Evolutionary conservation across 2,113 vertebrate genomes (phyloP), one percentile per base, ranked within the genome.

Genomic region (Cynopterus brachyotis): DNA sequence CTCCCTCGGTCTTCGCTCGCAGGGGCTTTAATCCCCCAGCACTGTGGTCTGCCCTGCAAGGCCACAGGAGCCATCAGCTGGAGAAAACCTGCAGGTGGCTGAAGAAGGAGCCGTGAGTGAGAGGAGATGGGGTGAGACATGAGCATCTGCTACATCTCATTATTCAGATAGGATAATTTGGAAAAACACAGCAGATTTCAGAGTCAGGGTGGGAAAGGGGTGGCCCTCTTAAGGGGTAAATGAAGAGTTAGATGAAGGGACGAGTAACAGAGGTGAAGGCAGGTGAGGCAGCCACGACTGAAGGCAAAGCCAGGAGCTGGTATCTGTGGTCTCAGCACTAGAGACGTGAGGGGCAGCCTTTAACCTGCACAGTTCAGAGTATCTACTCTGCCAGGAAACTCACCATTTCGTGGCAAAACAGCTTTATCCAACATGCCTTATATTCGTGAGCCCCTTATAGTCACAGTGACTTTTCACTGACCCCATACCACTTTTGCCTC

Each of bases 71-170:
- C 42, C 28, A 30, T 32, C 80, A 66, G 57, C 16, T 9, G 1
- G 37, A 55, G 55, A 64, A 50, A 32, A 22, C 3, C 6, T 0
- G 0, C 5, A 20, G 35, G 73, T 1, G 1, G 9, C 3, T 35
- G 50, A 62, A 45, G 69, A 75, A 47, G 73, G 55, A 26, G 37
- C 24, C 37, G 15, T 4, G 3, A 50, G 35, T 15, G 40, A 19
- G 0, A 5, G 47, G 47, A 64, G 16, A 2, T 2, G 7, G 81
- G 35, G 72, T 0, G 3, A 35, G 30, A 16, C 45, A 4, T 0
- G 17, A n/a, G 55, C 26, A 50, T 59, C 42, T 24, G n/a, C 59
- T 35, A 13, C 17, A 5, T 30, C 35, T 2, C 24, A 59, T 89
- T 59, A 42, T 35, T 40, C 42, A 22, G 45, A 93, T 7, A 57